These are phyloP conservation scores for Apocrypta bakeri DNA, from an alignment of 1,140 invertebrate species.

Conservation along the genomic window DNA sequence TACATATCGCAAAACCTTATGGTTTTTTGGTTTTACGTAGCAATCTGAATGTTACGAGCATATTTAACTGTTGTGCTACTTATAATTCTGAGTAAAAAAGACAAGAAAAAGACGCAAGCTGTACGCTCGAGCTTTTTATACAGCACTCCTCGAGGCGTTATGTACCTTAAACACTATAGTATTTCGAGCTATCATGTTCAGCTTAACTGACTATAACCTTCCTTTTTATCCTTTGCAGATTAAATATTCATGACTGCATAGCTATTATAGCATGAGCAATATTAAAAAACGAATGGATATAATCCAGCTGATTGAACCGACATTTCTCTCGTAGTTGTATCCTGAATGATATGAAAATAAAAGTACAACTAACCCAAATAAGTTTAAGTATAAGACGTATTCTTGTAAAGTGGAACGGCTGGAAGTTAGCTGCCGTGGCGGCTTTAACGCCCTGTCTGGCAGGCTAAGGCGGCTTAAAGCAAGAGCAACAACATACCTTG, in stretches of 20 bases:
- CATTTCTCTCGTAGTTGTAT: too few species aligned
- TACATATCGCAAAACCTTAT: neutral
- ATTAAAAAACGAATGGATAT: too few species aligned
- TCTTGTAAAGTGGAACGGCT: conserved; percentile 32
- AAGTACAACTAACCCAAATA: too few species aligned
- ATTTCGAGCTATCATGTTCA: neutral
- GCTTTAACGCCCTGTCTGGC: conserved; percentile 17
- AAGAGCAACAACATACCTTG: conserved; percentile 4
- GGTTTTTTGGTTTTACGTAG: neutral
- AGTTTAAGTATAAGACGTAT: too few species aligned
- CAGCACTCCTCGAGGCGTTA: neutral
- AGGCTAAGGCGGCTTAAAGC: neutral
- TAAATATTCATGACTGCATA: too few species aligned
- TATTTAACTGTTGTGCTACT: neutral
- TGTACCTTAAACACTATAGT: neutral
- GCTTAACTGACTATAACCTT: neutral
- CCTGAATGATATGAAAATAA: too few species aligned
- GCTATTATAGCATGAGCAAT: too few species aligned
- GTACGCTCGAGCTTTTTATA: neutral
- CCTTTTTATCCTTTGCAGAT: too few species aligned
- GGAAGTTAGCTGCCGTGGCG: conserved; percentile 17
- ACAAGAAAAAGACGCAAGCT: neutral
- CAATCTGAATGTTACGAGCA: neutral
- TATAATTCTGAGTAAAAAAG: neutral
- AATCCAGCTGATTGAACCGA: too few species aligned